Conservation (phyloP, 2,888 invertebrate genomes). For the Xestia ashworthii region DNA sequence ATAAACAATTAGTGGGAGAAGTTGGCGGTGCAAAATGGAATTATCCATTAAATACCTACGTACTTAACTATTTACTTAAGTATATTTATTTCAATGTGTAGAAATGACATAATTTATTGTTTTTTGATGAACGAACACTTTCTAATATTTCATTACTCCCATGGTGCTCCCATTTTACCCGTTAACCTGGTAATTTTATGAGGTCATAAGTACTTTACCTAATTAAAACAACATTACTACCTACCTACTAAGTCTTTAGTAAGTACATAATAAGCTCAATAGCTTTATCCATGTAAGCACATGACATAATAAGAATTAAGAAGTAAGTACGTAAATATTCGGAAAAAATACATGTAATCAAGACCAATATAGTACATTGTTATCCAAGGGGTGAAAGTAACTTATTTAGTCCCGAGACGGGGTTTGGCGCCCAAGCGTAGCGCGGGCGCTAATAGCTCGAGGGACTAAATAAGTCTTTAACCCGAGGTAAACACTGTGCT, state of each 20-base stretch:
- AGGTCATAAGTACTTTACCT: constrained; percentile 25
- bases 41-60: not conserved
- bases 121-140: not conserved
- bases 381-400: too few species aligned
- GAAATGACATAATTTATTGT: too few species aligned
- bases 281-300: not conserved
- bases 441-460: too few species aligned
- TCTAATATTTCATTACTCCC: constrained; percentile 19
- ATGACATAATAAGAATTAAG: not conserved
- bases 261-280: constrained; percentile 4
- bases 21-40: not conserved
- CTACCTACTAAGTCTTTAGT: not conserved
- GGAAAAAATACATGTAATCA: too few species aligned
- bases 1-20: not conserved
- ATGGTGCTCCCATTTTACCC: not conserved
- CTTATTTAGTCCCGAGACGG: too few species aligned
- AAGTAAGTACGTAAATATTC: not conserved
- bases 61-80: too few species aligned
- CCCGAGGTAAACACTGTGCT: too few species aligned
- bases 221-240: constrained; percentile 1
- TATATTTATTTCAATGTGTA: too few species aligned
- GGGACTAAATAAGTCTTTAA: too few species aligned
- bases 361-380: too few species aligned
- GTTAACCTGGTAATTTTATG: constrained; percentile 8
- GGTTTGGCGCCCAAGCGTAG: too few species aligned